These are phyloP conservation scores for Ramphastos sulfuratus DNA, from an alignment of 2,113 vertebrate genomes.

Conservation along the genomic window DNA sequence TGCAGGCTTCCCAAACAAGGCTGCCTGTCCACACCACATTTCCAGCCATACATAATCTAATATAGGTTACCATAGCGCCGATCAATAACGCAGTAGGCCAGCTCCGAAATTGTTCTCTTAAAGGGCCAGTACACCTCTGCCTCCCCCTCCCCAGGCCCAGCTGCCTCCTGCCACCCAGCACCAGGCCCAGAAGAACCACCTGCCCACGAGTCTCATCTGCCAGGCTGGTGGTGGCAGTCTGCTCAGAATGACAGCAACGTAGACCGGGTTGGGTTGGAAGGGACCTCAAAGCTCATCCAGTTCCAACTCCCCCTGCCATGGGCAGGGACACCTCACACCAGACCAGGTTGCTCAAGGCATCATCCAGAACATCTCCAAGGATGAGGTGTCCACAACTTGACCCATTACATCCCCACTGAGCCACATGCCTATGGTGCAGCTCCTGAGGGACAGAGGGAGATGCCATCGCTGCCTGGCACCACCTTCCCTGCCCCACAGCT, in stretches of 20 bases:
- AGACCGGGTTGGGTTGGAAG: no score
- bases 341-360: no score
- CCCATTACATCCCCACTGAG: accelerated
- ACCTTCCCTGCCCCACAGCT: not conserved
- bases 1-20: slow-evolving; percentile 62
- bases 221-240: not conserved
- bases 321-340: no score
- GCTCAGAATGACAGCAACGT: not conserved
- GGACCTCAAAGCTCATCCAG: no score
- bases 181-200: not conserved
- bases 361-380: no score
- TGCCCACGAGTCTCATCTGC: not conserved
- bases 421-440: accelerated
- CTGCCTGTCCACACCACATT: slow-evolving; percentile 68
- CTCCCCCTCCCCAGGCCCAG: not conserved
- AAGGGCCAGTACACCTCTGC: slow-evolving; percentile 63
- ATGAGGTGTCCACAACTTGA: no score
- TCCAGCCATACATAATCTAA: slow-evolving; percentile 81
- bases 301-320: no score
- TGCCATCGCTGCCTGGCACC: not conserved
- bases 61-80: slow-evolving; percentile 80
- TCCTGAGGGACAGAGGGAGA: accelerated
- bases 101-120: slow-evolving; percentile 74
- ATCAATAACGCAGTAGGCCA: slow-evolving; percentile 78
- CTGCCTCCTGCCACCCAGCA: accelerated